Conservation (phyloP, 2,113 vertebrate species). For the Ochotona curzoniae region DNA sequence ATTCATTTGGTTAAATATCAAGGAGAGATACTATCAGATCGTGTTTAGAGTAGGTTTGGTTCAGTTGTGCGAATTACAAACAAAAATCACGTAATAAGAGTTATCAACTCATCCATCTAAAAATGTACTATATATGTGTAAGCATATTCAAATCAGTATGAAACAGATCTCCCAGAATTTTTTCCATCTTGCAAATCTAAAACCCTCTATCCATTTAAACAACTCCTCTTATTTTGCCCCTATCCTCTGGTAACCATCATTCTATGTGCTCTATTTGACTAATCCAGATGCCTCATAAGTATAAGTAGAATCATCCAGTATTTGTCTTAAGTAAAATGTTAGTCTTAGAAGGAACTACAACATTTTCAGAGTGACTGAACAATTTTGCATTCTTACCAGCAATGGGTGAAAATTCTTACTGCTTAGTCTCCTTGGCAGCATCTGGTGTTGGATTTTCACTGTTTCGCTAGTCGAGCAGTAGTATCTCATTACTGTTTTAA, state of each 20-base stretch:
- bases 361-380: not conserved
- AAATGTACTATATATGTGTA: not conserved
- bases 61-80: not conserved
- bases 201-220: not conserved
- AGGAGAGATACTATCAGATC: not conserved
- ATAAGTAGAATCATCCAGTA: not conserved
- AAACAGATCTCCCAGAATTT: not conserved
- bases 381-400: not conserved
- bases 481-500: slow-evolving; percentile 24
- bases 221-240: not conserved
- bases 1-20: not conserved
- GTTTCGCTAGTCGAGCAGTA: not conserved
- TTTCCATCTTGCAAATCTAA: not conserved
- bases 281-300: not conserved
- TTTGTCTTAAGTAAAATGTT: not conserved
- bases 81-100: not conserved
- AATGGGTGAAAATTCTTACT: not conserved
- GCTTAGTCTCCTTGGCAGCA: not conserved
- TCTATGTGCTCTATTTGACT: not conserved
- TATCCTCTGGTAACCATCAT: not conserved
- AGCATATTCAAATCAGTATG: not conserved
- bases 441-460: not conserved
- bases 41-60: not conserved
- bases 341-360: not conserved
- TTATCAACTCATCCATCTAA: not conserved